A percentile compares a stretch with the other conserved stretches of the same genome.
phyloP scores from a whole-genome alignment of 2,113 vertebrate species.

The Hippocampus comes region DNA sequence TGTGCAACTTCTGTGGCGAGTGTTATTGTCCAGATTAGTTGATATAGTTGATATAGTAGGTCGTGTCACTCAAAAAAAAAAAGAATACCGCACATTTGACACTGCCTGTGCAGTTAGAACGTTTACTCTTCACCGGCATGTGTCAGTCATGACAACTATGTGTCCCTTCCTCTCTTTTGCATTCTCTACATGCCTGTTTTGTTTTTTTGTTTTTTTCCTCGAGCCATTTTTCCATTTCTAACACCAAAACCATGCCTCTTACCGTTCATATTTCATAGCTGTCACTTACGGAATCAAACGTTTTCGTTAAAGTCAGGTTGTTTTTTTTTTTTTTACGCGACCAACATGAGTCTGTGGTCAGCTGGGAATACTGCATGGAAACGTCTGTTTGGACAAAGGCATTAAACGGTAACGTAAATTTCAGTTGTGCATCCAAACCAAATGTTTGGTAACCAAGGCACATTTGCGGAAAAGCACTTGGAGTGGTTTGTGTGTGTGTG shows the following conservation, averaged over 20 bases:
- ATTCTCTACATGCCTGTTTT: slow-evolving; percentile 6
- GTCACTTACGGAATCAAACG: neutral
- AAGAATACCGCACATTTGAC: slow-evolving; percentile 6
- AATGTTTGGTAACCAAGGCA: slow-evolving; percentile 12
- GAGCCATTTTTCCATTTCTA: neutral
- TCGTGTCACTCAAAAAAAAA: no score
- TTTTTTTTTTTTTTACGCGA: neutral
- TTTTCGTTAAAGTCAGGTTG: neutral
- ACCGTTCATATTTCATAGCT: no score
- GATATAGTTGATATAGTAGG: no score
- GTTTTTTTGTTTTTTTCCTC: neutral
- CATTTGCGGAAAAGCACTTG: slow-evolving; percentile 5
- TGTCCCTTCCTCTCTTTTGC: slow-evolving; percentile 15
- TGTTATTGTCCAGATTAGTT: neutral
- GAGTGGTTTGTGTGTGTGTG: neutral
- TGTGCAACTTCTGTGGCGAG: neutral
- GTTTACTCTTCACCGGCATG: slow-evolving; percentile 46
- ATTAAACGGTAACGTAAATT: slow-evolving; percentile 4
- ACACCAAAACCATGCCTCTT: neutral
- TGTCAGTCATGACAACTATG: slow-evolving; percentile 50
- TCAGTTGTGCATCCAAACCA: neutral
- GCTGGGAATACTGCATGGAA: neutral
- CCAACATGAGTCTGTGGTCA: neutral
- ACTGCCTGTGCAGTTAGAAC: neutral
- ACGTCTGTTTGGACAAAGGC: neutral